These are phyloP conservation scores for Camelus bactrianus DNA, from an alignment of 2,113 vertebrate species.

Conservation along the genomic window DNA sequence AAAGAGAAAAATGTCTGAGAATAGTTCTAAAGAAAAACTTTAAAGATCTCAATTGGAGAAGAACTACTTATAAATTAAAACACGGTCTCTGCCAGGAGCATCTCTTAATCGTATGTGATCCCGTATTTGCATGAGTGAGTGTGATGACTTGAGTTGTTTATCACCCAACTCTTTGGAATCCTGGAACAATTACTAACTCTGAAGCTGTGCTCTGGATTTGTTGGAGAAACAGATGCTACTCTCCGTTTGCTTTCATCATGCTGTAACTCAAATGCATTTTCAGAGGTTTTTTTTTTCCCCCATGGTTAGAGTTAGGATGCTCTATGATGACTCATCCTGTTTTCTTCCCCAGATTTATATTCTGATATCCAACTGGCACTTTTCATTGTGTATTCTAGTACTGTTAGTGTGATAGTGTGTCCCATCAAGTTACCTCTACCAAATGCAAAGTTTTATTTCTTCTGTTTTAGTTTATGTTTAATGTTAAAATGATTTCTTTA, in stretches of 20 bases:
- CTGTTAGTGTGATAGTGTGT: not conserved
- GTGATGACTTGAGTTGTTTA: too few species aligned
- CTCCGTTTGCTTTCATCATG: not conserved
- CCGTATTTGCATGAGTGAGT: not conserved
- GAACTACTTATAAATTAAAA: not conserved
- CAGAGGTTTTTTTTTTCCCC: not conserved
- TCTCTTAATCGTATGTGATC: not conserved
- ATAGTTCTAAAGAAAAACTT: not conserved
- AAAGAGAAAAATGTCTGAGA: not conserved
- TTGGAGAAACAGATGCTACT: not conserved
- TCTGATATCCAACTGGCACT: not conserved
- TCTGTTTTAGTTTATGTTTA: not conserved
- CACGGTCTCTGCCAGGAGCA: rapidly evolving
- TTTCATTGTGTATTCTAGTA: not conserved
- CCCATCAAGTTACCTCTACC: not conserved
- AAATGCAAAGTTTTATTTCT: not conserved
- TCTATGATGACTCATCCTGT: not conserved
- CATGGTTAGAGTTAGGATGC: not conserved
- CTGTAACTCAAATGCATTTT: not conserved
- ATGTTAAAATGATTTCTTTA: not conserved
- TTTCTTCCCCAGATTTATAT: not conserved
- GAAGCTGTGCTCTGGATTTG: not conserved
- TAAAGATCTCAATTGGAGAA: not conserved
- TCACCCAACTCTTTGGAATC: not conserved
- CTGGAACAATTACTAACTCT: not conserved